A percentile compares a stretch with the other conserved stretches of the same genome.
These are phyloP conservation scores for Tachyglossus aculeatus DNA, from an alignment of 2,797 vertebrate genomes.

Conservation along the genomic window DNA sequence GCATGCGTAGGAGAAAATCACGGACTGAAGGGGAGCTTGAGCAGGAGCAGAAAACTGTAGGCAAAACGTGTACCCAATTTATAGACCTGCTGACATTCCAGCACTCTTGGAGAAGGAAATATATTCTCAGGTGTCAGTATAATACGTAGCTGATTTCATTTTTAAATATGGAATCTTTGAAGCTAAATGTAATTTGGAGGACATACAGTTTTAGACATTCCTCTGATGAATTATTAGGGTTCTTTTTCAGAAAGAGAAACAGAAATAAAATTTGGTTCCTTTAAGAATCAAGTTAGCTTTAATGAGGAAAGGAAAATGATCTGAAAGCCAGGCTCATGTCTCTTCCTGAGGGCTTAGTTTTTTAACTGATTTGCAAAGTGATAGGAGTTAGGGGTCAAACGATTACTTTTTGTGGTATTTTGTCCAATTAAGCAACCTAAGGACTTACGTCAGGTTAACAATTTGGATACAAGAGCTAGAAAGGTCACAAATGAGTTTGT, in stretches of 20 bases:
- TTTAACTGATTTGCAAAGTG: neutral
- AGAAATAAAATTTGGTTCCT: neutral
- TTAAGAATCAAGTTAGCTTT: neutral
- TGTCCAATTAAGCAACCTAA: no score
- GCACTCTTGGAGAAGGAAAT: neutral
- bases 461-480: no score
- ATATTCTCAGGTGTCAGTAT: neutral
- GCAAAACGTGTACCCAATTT: neutral
- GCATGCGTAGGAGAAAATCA: slow-evolving; percentile 28
- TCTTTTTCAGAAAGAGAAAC: neutral
- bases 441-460: no score
- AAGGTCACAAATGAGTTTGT: no score
- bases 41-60: slow-evolving; percentile 18
- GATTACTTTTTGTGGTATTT: neutral
- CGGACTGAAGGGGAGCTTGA: slow-evolving; percentile 16
- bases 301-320: neutral
- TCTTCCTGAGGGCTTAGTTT: neutral
- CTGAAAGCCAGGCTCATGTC: neutral
- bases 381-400: neutral
- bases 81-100: no score
- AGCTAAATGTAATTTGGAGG: slow-evolving; percentile 11
- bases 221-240: neutral
- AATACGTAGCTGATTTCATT: neutral
- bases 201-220: neutral
- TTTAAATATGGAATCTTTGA: slow-evolving; percentile 1